Percentiles rank a stretch among this genome's conserved stretches.
phyloP scores from a whole-genome alignment of 1,140 invertebrate genomes.

The Thalassaphorura encarpata region DNA sequence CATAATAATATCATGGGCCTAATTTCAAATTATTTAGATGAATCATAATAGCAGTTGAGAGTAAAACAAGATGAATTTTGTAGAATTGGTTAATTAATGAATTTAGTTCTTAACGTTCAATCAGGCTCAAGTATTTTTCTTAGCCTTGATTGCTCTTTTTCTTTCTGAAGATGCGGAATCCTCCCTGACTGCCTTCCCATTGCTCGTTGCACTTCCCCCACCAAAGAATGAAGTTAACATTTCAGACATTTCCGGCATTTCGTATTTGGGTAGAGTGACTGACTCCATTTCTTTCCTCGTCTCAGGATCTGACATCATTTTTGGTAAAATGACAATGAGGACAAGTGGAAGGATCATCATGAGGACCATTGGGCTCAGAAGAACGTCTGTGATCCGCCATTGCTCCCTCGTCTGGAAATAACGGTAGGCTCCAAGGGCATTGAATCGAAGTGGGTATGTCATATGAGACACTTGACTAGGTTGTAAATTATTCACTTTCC shows the following conservation, averaged over 20 bases:
- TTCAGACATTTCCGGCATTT: constrained; percentile 84
- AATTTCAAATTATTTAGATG: no score
- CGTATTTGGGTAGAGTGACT: constrained; percentile 68
- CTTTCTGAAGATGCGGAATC: constrained; percentile 40
- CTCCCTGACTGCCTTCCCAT: constrained; percentile 36
- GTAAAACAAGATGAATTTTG: no score
- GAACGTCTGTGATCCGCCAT: constrained; percentile 86
- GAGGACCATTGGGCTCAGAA: constrained; percentile 94
- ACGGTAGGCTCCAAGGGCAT: constrained; percentile 63
- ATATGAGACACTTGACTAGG: constrained; percentile 76
- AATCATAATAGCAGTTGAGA: no score
- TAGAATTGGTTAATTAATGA: no score
- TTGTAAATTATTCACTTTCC: constrained; percentile 91
- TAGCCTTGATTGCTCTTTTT: constrained; percentile 49
- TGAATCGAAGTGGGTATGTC: constrained; percentile 82
- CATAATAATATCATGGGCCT: no score
- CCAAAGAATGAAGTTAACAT: constrained; percentile 70
- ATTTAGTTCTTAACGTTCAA: no score
- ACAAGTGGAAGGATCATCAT: constrained; percentile 93
- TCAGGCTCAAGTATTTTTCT: no score
- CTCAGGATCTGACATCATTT: constrained; percentile 94
- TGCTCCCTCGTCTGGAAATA: constrained; percentile 93
- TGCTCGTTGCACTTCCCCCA: constrained; percentile 39
- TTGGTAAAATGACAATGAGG: constrained; percentile 84
- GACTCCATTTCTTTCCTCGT: constrained; percentile 89